phyloP scores from a whole-genome alignment of 2,113 vertebrate species.

The Seriola rivoliana region DNA sequence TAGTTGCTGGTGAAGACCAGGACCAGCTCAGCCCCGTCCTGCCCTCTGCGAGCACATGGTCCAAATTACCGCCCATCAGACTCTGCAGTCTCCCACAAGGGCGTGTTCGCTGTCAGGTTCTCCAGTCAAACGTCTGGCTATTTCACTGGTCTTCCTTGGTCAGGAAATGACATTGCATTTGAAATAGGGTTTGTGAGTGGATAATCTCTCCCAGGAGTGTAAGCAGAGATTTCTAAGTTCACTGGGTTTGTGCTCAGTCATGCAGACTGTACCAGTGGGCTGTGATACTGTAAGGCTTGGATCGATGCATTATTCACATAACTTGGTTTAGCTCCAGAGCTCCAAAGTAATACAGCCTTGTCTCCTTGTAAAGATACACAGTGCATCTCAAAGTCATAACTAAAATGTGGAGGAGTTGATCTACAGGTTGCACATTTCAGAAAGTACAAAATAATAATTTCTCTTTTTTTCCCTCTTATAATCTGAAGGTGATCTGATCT shows the following conservation, averaged over 20 bases:
- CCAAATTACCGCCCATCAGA: slow-evolving; percentile 67
- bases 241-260: slow-evolving; percentile 76
- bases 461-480: neutral
- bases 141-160: slow-evolving; percentile 51
- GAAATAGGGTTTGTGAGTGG: slow-evolving; percentile 52
- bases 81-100: slow-evolving; percentile 33
- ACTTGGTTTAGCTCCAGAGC: slow-evolving; percentile 58
- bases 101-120: slow-evolving; percentile 29
- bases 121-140: slow-evolving; percentile 31
- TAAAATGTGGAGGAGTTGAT: neutral
- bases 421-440: slow-evolving; percentile 18
- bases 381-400: neutral
- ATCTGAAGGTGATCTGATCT: neutral
- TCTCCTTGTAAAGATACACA: slow-evolving; percentile 48
- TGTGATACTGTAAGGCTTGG: slow-evolving; percentile 66
- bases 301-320: slow-evolving; percentile 78
- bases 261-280: slow-evolving; percentile 64
- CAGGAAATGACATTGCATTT: slow-evolving; percentile 73
- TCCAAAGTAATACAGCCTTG: slow-evolving; percentile 29
- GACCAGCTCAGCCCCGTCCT: slow-evolving; percentile 24
- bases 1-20: slow-evolving; percentile 58
- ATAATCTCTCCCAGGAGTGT: slow-evolving; percentile 65
- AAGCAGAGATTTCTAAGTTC: slow-evolving; percentile 61
- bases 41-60: slow-evolving; percentile 65
- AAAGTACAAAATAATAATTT: slow-evolving; percentile 4